Base-by-base conservation (phyloP, 2,888 invertebrate species). In the Catocala sponsa region DNA sequence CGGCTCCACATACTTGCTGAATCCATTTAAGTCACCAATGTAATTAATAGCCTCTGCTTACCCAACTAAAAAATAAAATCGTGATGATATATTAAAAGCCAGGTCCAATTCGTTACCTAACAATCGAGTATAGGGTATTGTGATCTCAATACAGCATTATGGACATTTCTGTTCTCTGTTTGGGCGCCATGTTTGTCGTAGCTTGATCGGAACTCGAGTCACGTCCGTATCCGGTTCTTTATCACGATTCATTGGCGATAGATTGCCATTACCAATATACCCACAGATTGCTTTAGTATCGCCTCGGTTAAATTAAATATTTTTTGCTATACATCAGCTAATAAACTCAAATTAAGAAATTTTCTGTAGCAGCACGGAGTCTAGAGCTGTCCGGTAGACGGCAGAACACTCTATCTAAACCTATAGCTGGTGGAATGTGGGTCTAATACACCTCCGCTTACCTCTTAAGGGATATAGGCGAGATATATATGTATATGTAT, bases 221-320 rank as follows among this genome's bases (percentile, higher is more conserved):
- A 77, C 77, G 77, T 74, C 12, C 33, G 7, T 9, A 7, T 53
- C 42, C 58, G 62, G 55, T 65, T 63, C 68, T 60, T 71, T 75
- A 71, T 68, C 59, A 68, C 64, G 66, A 77, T 69, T 66, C 70
- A 78, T 79, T 50, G 73, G 61, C 54, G 12, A 68, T 66, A 72
- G 57, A 69, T 64, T 62, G 63, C 67, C 59, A 59, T 68, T 65
- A 70, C 62, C 70, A 76, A 75, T 72, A 68, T 63, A 53, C 57
- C 15, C 51, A 33, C 48, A 54, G 65, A 72, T 75, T 63, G 52
- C 59, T 61, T 58, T 42, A 11, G 12, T 49, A 25, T 13, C 15
- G 15, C 12, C 42, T 68, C 53, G 61, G 47, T 15, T 13, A 53
- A 63, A 61, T 72, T 67, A 13, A 61, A 57, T 71, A 12, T 43